Conservation (phyloP, 2,797 vertebrate genomes). For the Poecilia velifera region DNA sequence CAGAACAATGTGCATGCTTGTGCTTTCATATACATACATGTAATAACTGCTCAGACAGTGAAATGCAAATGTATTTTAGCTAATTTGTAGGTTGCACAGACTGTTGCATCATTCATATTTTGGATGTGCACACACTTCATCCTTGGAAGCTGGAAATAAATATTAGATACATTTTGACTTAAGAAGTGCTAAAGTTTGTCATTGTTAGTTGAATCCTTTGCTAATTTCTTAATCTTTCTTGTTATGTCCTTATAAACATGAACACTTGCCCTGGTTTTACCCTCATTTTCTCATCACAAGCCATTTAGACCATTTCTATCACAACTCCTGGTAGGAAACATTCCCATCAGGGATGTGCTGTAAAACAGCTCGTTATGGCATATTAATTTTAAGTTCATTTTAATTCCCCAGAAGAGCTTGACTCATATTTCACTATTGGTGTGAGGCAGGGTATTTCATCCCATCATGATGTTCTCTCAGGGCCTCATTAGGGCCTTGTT, state of each 20-base stretch:
- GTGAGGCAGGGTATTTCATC: slow-evolving; percentile 60
- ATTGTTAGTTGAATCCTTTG: neutral
- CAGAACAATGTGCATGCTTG: slow-evolving; percentile 26
- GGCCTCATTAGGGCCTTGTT: slow-evolving; percentile 75
- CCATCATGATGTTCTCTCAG: slow-evolving; percentile 76
- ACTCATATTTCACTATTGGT: slow-evolving; percentile 44
- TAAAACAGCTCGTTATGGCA: slow-evolving; percentile 62
- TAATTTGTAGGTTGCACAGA: neutral
- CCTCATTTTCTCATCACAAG: slow-evolving; percentile 14
- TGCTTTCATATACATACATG: slow-evolving; percentile 1
- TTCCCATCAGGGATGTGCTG: slow-evolving; percentile 59
- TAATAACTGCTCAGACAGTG: neutral
- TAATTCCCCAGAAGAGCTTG: slow-evolving; percentile 75
- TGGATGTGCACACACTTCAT: neutral
- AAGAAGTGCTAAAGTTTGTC: neutral
- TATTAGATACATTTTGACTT: neutral
- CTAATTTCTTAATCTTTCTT: neutral
- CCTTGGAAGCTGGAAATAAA: neutral
- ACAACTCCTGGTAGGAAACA: slow-evolving; percentile 58
- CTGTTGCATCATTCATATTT: neutral
- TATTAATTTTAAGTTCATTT: slow-evolving; percentile 65
- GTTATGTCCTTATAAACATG: slow-evolving; percentile 26
- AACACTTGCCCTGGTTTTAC: slow-evolving; percentile 18
- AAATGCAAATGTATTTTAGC: slow-evolving; percentile 2
- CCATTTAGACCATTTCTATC: slow-evolving; percentile 29